Evolutionary conservation across 2,888 invertebrate species (phyloP).

Genomic region (Drosophila antonietae): DNA sequence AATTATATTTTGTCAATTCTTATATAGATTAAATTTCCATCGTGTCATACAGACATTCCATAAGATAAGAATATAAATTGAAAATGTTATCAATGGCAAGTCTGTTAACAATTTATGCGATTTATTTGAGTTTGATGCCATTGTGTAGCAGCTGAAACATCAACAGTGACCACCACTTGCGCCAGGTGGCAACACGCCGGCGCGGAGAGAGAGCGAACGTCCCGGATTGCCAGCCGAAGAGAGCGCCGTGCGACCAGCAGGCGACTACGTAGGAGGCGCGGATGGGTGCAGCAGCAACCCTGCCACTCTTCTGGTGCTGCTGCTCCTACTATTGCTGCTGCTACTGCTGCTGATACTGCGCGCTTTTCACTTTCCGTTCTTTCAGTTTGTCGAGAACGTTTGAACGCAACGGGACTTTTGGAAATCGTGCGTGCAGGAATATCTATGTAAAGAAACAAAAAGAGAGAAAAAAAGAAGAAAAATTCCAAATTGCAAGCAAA

Average conservation of each 20-base stretch:
- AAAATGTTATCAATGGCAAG: not conserved
- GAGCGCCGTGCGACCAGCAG: slow-evolving; percentile 22
- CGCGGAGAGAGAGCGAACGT: slow-evolving; percentile 61
- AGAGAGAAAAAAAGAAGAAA: slow-evolving; percentile 17
- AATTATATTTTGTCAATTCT: not conserved
- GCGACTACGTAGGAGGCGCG: slow-evolving; percentile 29
- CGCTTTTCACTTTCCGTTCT: slow-evolving; percentile 68
- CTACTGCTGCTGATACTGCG: slow-evolving; percentile 37
- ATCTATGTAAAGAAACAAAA: slow-evolving; percentile 12
- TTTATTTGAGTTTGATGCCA: slow-evolving; percentile 8
- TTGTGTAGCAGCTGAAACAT: slow-evolving; percentile 35
- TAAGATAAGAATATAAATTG: not conserved
- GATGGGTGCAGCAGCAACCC: slow-evolving; percentile 54
- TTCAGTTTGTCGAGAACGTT: slow-evolving; percentile 79
- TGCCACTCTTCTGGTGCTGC: slow-evolving; percentile 38
- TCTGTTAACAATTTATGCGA: not conserved
- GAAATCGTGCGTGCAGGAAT: slow-evolving; percentile 58
- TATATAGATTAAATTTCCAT: not conserved
- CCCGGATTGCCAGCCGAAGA: slow-evolving; percentile 56
- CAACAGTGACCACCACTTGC: slow-evolving; percentile 71
- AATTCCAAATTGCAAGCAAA: slow-evolving; percentile 48
- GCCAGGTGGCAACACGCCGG: slow-evolving; percentile 46
- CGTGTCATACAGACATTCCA: not conserved
- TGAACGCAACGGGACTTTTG: slow-evolving; percentile 67
- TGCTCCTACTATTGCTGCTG: slow-evolving; percentile 33